These are phyloP conservation scores for Anorthoa munda DNA, from an alignment of 2,888 invertebrate genomes.

Conservation along the genomic window DNA sequence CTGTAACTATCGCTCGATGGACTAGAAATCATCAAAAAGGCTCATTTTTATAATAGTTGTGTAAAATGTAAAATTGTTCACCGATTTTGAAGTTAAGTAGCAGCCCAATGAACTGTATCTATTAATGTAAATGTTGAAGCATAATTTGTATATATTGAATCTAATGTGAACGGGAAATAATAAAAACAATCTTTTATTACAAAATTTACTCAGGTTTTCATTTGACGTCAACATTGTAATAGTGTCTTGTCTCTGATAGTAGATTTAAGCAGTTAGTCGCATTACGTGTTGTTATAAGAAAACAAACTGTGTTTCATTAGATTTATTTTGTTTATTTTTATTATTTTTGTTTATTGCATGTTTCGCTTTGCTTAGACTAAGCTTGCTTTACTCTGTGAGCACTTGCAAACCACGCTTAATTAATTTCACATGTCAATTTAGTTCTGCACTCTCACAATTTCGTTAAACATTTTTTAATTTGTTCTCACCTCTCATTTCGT, in stretches of 20 bases:
- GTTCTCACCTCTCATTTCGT: constrained; percentile 56
- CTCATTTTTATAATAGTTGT: constrained; percentile 85
- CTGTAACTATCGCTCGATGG: constrained; percentile 75
- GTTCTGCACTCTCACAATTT: constrained; percentile 53
- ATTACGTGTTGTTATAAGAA: constrained; percentile 71
- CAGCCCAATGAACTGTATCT: constrained; percentile 82
- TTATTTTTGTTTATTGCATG: constrained; percentile 79
- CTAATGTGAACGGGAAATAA: constrained; percentile 86
- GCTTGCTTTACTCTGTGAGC: constrained; percentile 70
- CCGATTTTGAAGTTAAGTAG: constrained; percentile 79
- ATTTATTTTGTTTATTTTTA: constrained; percentile 71
- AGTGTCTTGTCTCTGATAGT: constrained; percentile 89
- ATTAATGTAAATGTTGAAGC: constrained; percentile 88
- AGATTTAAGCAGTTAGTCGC: constrained; percentile 78
- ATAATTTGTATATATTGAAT: constrained; percentile 91
- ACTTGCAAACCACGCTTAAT: constrained; percentile 71
- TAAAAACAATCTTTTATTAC: constrained; percentile 89
- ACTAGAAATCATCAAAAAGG: constrained; percentile 71
- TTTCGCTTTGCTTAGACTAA: constrained; percentile 78
- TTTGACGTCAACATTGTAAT: constrained; percentile 71
- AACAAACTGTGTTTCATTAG: constrained; percentile 73
- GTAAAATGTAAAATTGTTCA: constrained; percentile 81
- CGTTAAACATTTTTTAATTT: constrained; percentile 53
- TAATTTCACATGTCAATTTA: constrained; percentile 61
- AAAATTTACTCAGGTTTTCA: constrained; percentile 85